Conservation (phyloP, 2,888 invertebrate species). For the Melieria crassipennis region DNA sequence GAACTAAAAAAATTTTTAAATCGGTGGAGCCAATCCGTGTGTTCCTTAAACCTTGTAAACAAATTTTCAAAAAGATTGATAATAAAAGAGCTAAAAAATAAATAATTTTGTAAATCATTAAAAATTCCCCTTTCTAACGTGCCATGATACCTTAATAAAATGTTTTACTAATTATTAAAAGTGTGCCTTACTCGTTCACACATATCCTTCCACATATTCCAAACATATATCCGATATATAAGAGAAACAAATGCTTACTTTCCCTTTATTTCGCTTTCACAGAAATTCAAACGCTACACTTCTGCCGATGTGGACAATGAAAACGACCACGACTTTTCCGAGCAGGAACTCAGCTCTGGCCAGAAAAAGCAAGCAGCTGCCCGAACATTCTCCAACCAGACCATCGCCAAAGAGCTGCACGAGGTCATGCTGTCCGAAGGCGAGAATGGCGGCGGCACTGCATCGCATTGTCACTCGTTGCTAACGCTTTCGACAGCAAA, state of each 20-base stretch:
- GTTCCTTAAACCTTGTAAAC: no score
- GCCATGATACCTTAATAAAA: no score
- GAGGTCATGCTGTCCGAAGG: slow-evolving; percentile 57
- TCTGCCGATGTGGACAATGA: slow-evolving; percentile 59
- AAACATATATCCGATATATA: not conserved
- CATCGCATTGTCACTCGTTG: slow-evolving; percentile 54
- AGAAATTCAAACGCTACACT: slow-evolving; percentile 62
- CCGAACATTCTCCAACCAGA: slow-evolving; percentile 60
- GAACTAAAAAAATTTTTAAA: no score
- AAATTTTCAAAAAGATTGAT: no score
- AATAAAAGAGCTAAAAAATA: no score
- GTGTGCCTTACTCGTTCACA: no score
- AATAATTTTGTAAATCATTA: no score
- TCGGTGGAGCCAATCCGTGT: no score
- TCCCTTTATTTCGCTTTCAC: slow-evolving; percentile 12
- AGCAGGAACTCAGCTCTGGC: slow-evolving; percentile 57
- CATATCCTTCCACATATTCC: no score
- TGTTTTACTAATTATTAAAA: no score
- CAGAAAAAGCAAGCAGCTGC: slow-evolving; percentile 53
- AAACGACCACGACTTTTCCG: slow-evolving; percentile 56
- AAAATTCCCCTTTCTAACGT: no score
- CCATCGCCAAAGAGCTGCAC: slow-evolving; percentile 59
- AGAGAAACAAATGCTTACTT: not conserved
- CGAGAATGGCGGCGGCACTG: slow-evolving; percentile 43
- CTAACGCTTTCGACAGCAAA: slow-evolving; percentile 43